phyloP scores from a whole-genome alignment of 2,888 invertebrate species.

The Plemyria rubiginata region DNA sequence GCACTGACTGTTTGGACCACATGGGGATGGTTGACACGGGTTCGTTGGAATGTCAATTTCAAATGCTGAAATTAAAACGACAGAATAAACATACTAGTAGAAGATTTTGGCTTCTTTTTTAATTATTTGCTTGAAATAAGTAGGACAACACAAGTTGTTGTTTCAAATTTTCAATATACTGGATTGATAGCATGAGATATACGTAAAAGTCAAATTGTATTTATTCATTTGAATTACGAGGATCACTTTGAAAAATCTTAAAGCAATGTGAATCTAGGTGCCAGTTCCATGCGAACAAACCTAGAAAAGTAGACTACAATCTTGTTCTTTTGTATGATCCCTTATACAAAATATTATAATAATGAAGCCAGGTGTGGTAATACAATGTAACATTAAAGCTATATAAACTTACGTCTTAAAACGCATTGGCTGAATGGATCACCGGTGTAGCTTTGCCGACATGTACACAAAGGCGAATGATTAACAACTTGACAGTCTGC shows the following conservation, averaged over 20 bases:
- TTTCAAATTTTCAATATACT: no score
- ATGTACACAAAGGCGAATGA: slow-evolving; percentile 88
- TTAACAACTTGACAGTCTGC: slow-evolving; percentile 90
- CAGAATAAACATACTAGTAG: background rate
- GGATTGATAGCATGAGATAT: no score
- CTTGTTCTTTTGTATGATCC: no score
- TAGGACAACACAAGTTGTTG: no score
- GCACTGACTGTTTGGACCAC: slow-evolving; percentile 87
- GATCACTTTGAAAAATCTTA: no score
- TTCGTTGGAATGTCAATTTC: slow-evolving; percentile 65
- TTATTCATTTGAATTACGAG: no score
- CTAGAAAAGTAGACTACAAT: no score
- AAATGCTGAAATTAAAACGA: slow-evolving; percentile 53
- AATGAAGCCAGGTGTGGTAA: background rate
- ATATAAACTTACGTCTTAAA: slow-evolving; percentile 60
- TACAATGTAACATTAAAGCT: background rate
- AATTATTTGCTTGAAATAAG: no score
- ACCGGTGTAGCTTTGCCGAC: slow-evolving; percentile 87
- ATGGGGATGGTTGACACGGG: slow-evolving; percentile 86
- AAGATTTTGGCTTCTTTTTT: background rate
- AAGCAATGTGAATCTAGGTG: no score
- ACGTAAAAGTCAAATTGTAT: no score
- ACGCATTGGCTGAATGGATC: slow-evolving; percentile 89
- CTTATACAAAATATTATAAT: no score
- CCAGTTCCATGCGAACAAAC: no score